These are phyloP conservation scores for Charina bottae DNA, from an alignment of 2,113 vertebrate genomes.

Conservation along the genomic window DNA sequence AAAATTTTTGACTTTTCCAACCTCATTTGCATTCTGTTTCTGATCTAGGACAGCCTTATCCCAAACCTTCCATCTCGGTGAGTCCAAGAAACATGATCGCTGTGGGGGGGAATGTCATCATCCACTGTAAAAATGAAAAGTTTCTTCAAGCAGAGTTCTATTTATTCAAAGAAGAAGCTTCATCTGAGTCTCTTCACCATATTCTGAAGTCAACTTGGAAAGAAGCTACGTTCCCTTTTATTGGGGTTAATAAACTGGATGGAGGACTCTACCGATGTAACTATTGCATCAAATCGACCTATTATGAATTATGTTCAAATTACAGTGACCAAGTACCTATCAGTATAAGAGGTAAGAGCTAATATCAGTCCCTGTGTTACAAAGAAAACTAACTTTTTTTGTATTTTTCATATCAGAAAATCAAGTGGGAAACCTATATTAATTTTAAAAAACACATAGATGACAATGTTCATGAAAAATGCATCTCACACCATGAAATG, in stretches of 20 bases:
- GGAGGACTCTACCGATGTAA: neutral
- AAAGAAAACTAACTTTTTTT: neutral
- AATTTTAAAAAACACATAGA: neutral
- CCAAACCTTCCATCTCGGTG: neutral
- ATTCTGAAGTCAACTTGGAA: accelerated
- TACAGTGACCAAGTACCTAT: neutral
- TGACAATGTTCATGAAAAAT: neutral
- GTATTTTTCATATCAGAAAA: neutral
- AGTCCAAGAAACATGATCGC: neutral
- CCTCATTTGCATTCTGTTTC: neutral
- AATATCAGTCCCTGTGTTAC: neutral
- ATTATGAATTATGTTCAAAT: neutral
- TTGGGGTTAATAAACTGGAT: no score
- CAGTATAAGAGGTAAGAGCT: neutral
- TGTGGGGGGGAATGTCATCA: neutral
- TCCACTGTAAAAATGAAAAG: neutral
- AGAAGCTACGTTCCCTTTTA: neutral
- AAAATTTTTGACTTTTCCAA: neutral
- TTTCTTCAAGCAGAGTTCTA: neutral
- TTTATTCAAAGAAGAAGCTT: neutral
- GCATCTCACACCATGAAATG: neutral
- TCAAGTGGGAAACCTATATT: neutral
- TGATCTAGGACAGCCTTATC: neutral
- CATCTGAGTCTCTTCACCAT: no score
- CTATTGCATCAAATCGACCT: neutral